phyloP scores from a whole-genome alignment of 2,113 vertebrate genomes.

The Butorides virescens region DNA sequence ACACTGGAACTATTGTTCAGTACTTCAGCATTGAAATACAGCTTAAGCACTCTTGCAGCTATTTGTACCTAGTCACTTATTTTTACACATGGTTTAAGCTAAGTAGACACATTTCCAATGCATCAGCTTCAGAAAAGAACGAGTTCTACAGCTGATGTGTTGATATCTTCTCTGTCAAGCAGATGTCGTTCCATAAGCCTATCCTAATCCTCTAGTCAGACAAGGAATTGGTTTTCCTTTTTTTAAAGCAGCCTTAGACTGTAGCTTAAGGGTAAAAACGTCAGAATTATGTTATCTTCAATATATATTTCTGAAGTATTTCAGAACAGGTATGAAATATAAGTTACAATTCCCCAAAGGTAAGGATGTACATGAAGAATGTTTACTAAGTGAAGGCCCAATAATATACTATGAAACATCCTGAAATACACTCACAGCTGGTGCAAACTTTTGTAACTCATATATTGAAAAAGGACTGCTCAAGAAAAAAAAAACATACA shows the following conservation, averaged over 20 bases:
- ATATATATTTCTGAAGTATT: not conserved
- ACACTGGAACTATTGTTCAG: not conserved
- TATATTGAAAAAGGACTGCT: not conserved
- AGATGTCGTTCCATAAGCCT: not conserved
- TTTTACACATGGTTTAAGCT: not conserved
- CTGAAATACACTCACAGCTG: not conserved
- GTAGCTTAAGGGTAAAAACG: not conserved
- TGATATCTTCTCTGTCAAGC: not conserved
- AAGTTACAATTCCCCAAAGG: not conserved
- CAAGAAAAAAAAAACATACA: not conserved
- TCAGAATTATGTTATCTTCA: not conserved
- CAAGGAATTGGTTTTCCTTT: not conserved
- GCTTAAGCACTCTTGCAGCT: not conserved
- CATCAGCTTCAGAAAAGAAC: not conserved
- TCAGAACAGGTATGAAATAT: not conserved
- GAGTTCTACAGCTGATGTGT: not conserved
- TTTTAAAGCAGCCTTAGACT: not conserved
- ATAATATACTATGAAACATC: not conserved
- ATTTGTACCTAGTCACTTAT: not conserved
- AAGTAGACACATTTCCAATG: not conserved
- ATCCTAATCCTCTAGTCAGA: not conserved
- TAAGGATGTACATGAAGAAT: not conserved
- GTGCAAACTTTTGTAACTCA: not conserved
- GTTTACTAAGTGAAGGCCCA: not conserved
- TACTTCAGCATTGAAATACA: not conserved